These are phyloP conservation scores for Zhuqinia jingwanae DNA, from an alignment of 2,888 invertebrate species.

Conservation along the genomic window DNA sequence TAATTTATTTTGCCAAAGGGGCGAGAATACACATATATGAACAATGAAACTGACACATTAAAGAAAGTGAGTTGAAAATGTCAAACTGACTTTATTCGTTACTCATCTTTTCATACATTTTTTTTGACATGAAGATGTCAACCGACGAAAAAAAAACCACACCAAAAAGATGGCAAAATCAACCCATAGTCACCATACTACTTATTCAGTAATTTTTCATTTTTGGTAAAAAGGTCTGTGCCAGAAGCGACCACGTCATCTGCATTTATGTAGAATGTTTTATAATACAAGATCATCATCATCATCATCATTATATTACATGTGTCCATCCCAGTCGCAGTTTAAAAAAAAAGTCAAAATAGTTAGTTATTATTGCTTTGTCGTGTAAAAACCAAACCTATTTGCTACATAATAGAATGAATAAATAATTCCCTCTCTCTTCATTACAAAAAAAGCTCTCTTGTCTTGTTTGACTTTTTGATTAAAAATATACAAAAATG, in stretches of 20 bases:
- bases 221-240: constrained; percentile 43
- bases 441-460: constrained; percentile 22
- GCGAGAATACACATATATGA: too few species aligned
- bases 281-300: neutral
- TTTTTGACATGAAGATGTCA: constrained; percentile 37
- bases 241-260: constrained; percentile 43
- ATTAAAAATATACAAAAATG: constrained; percentile 11
- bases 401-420: constrained; percentile 27
- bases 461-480: constrained; percentile 5
- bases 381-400: constrained; percentile 42
- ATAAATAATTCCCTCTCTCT: constrained; percentile 30
- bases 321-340: neutral
- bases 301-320: too few species aligned
- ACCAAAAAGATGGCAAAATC: constrained; percentile 14
- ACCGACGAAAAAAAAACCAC: constrained; percentile 43
- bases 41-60: neutral
- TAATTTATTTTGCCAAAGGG: constrained; percentile 7
- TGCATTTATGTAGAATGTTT: constrained; percentile 21
- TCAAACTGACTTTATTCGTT: constrained; percentile 30
- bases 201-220: constrained; percentile 27
- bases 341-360: neutral
- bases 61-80: constrained; percentile 57
- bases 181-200: neutral
- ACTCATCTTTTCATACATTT: neutral
- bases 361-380: constrained; percentile 27